Evolutionary conservation across 2,797 vertebrate species (phyloP).

Genomic region (Platalea minor): DNA sequence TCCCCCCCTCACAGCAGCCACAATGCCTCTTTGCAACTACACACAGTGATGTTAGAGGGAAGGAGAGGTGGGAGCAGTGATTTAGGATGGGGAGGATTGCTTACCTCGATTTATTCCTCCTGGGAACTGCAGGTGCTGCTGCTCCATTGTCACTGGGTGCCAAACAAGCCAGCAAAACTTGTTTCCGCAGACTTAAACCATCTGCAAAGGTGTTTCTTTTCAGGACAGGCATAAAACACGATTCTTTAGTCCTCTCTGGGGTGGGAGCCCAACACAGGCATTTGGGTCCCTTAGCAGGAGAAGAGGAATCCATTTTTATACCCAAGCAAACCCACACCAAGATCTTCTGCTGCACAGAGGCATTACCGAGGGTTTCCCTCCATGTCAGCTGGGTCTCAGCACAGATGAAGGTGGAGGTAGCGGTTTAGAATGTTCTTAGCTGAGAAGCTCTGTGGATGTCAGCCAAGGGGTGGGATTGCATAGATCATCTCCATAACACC

Average conservation of each 20-base stretch:
- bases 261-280: background rate
- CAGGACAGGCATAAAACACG: background rate
- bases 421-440: background rate
- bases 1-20: background rate
- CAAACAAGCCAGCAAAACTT: background rate
- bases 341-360: background rate
- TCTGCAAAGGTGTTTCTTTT: background rate
- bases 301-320: background rate
- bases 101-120: background rate
- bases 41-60: accelerated
- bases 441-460: background rate
- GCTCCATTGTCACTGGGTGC: background rate
- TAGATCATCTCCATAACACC: background rate
- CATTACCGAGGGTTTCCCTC: background rate
- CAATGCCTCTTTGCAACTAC: accelerated
- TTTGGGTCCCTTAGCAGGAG: background rate
- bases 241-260: background rate
- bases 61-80: background rate
- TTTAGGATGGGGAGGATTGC: background rate
- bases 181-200: background rate
- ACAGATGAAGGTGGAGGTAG: background rate
- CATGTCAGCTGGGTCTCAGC: background rate
- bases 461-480: background rate
- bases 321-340: background rate
- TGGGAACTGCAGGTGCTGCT: background rate